Evolutionary conservation across 2,888 invertebrate species (phyloP), one percentile per base, ranked within the genome.

Genomic region (Macrosoma leucophasiata): DNA sequence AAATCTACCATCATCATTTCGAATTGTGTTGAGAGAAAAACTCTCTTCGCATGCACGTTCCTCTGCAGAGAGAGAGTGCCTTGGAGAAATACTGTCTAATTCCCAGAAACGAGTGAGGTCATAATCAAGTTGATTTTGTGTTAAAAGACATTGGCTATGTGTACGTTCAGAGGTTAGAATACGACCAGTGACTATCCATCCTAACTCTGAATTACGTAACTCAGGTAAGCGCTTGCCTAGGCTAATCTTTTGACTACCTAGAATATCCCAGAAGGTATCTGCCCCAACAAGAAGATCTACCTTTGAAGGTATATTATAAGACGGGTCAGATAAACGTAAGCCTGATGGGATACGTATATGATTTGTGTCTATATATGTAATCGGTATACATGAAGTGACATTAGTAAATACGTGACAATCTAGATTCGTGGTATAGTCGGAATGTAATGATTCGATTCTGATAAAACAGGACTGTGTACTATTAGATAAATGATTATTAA

Each of bases 91-190:
- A 8, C 12, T 11, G 11, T 23, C 23, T 8, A 11, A 8, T 24
- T 50, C 50, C 49, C 50, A 51, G 25, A 54, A 54, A n/a, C 36
- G 29, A 11, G 40, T 36, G n/a, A 47, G 23, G 17, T 41, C 33
- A 6, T 18, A 13, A 18, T 32, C 11, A 23, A 20, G 15, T 30
- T 27, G 13, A 19, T 33, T 22, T 28, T 13, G 10, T 39, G 18
- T 13, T 24, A 39, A 28, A 15, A 39, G 21, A 29, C 37, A 21
- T 29, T 13, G 21, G 17, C 30, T 11, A 26, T 34, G 9, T 22
- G 7, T 8, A 15, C n/a, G 24, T 21, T 35, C 9, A 11, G 9
- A 8, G 14, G 36, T 15, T 24, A 11, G 14, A 13, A 32, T 24
- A 2, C 8, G 50, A 17, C 34, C 34, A 9, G 10, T 10, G 1